Evolutionary conservation across 2,113 vertebrate genomes (phyloP).

Genomic region (Pelmatolapia mariae): DNA sequence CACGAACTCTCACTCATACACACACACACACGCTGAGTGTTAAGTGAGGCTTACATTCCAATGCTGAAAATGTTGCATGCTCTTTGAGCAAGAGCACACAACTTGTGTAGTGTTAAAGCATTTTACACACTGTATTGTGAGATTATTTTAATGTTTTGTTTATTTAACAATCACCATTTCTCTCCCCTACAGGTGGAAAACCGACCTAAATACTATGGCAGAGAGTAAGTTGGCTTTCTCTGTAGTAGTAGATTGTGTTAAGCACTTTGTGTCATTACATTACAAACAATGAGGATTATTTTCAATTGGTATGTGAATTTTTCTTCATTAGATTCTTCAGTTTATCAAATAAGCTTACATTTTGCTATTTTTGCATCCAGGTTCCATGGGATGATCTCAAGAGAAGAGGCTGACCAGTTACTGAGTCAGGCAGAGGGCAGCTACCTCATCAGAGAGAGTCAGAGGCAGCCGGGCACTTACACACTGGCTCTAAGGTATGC

Average conservation of each 20-base stretch:
- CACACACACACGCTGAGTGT: neutral
- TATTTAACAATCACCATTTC: neutral
- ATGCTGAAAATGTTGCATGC: neutral
- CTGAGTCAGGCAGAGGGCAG: slow-evolving; percentile 94
- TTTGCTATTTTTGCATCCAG: slow-evolving; percentile 52
- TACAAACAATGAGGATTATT: neutral
- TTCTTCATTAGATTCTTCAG: neutral
- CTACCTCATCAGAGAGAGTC: slow-evolving; percentile 98
- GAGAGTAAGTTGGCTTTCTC: slow-evolving; percentile 85
- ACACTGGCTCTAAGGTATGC: slow-evolving; percentile 91
- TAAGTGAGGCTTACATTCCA: neutral
- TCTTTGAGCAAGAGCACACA: neutral
- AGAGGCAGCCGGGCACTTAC: slow-evolving; percentile 95
- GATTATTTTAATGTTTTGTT: neutral
- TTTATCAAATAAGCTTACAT: neutral
- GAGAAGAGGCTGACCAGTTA: slow-evolving; percentile 91
- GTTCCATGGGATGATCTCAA: slow-evolving; percentile 98
- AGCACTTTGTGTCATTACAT: neutral
- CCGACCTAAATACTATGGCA: slow-evolving; percentile 97
- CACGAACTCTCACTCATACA: neutral
- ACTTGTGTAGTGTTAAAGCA: neutral
- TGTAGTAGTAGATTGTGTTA: neutral
- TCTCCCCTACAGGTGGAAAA: slow-evolving; percentile 84
- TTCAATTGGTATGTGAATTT: neutral
- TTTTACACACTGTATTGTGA: neutral